Evolutionary conservation across 1,140 invertebrate species (phyloP).

Genomic region (Drosophila lacertosa): DNA sequence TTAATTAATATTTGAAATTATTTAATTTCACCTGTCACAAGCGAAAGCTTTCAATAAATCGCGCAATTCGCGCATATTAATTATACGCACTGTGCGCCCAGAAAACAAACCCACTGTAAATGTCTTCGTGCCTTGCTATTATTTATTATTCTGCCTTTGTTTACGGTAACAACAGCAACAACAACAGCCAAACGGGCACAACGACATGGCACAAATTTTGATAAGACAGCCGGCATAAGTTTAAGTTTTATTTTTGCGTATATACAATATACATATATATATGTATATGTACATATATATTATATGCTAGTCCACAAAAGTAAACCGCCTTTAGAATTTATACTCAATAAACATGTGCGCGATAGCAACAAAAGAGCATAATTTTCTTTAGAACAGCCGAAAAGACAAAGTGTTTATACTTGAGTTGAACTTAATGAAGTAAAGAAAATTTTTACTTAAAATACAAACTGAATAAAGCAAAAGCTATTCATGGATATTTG

Average conservation of each 20-base stretch:
- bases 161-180: conserved; percentile 47
- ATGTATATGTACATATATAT: background rate
- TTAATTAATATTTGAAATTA: conserved; percentile 16
- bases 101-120: conserved; percentile 47
- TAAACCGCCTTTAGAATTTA: conserved; percentile 4
- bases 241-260: conserved; percentile 20
- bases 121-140: conserved; percentile 36
- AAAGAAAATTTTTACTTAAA: background rate
- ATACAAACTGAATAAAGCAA: background rate
- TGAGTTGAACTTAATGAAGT: background rate
- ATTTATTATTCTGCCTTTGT: conserved; percentile 73
- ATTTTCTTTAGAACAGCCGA: conserved; percentile 15
- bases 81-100: conserved; percentile 51
- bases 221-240: conserved; percentile 62
- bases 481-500: too few relatives aligned
- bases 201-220: conserved; percentile 49
- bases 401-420: conserved; percentile 19
- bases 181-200: conserved; percentile 3
- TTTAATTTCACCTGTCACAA: conserved; percentile 30
- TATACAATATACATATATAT: conserved; percentile 14
- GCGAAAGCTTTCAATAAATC: conserved; percentile 23
- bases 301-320: conserved; percentile 1
- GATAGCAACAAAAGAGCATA: conserved; percentile 22
- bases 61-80: conserved; percentile 47
- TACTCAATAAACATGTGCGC: conserved; percentile 4